Conservation (phyloP, 2,888 invertebrate genomes). For the Pollenia griseotomentosa region DNA sequence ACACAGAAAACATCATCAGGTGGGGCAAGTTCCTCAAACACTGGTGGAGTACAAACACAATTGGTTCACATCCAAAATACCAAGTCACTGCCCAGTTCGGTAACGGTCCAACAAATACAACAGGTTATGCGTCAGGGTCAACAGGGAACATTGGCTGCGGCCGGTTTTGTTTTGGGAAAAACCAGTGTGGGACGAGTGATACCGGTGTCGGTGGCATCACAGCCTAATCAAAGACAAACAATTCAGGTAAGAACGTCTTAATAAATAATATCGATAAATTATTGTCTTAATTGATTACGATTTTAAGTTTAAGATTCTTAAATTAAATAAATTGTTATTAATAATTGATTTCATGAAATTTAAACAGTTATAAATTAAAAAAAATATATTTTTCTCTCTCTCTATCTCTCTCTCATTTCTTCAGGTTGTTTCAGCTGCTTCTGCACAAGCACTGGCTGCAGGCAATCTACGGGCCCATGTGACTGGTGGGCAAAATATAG, state of each 20-base stretch:
- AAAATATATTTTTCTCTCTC: constrained; percentile 12
- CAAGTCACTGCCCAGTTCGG: constrained; percentile 85
- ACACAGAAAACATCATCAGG: constrained; percentile 55
- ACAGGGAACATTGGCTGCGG: constrained; percentile 82
- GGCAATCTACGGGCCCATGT: constrained; percentile 85
- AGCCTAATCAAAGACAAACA: constrained; percentile 86
- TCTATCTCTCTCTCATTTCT: constrained; percentile 6
- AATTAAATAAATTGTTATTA: too few relatives aligned
- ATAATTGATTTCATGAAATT: too few relatives aligned
- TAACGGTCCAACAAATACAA: constrained; percentile 90
- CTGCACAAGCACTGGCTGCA: constrained; percentile 85
- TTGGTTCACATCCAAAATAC: constrained; percentile 89
- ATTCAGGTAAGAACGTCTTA: constrained; percentile 82
- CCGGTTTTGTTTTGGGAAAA: constrained; percentile 87
- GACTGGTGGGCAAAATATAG: constrained; percentile 83
- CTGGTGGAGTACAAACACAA: constrained; percentile 87
- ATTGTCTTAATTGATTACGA: too few relatives aligned
- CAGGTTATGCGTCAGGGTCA: constrained; percentile 88
- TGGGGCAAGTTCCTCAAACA: constrained; percentile 63
- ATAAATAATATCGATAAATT: too few relatives aligned
- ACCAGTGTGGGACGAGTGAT: constrained; percentile 87
- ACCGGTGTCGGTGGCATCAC: constrained; percentile 87
- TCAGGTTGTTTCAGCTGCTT: constrained; percentile 86
- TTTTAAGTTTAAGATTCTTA: too few relatives aligned
- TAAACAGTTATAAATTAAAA: background rate